Evolutionary conservation across 2,888 invertebrate species (phyloP), one percentile per base, ranked within the genome.

Genomic region (Nomada flava): DNA sequence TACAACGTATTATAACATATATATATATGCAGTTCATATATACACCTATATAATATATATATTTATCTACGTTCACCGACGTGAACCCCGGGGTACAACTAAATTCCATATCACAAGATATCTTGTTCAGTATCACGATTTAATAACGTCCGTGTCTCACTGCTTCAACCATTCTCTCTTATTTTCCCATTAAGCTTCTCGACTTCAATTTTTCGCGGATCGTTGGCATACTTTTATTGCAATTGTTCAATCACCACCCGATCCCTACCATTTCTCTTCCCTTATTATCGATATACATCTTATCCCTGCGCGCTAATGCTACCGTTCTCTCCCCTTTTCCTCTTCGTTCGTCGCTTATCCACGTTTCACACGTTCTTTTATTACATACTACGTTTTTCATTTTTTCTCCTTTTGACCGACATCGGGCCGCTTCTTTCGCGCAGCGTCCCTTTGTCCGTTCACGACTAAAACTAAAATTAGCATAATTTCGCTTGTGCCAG

Each of bases 101-200:
- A 87, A 86, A 82, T 87, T 88, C 90, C 90, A 87, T 90, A 90
- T 90, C 90, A 90, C 90, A 92, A 91, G 88, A 90, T 90, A 91
- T 91, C 88, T 88, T 89, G 89, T 89, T 90, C 88, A 88, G 88
- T 91, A 91, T 91, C 91, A 91, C 91, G 89, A 89, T 86, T 89
- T 86, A 86, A 76, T 70, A 73, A 79, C n/a, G 29, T 57, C 75
- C 62, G 73, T 63, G 64, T 87, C 88, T 87, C 85, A 83, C 50
- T 23, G 53, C 50, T 60, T 52, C 5, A 3, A 5, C 57, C 62
- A 26, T 52, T 55, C 36, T 76, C 53, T 50, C 84, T 76, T 65
- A 23, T 2, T 50, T 59, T 55, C 53, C 20, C 68, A 60, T n/a
- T 44, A 36, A 62, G 20, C 72, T 63, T 67, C 62, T 64, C 52